These are phyloP conservation scores for Invenusta paracnida DNA, from an alignment of 2,888 invertebrate species.

Conservation along the genomic window DNA sequence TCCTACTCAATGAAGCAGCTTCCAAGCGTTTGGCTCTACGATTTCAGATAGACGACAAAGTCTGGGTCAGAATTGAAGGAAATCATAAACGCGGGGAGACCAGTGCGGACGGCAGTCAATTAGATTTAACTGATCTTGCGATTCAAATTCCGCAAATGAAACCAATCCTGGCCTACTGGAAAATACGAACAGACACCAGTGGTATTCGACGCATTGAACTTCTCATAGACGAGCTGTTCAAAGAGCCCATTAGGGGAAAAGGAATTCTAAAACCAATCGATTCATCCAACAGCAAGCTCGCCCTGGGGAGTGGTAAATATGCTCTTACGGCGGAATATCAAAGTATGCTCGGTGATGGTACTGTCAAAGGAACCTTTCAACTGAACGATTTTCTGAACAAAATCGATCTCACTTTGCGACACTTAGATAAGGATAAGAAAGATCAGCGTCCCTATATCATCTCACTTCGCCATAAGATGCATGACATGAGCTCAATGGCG, in stretches of 20 bases:
- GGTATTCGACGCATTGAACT: not conserved
- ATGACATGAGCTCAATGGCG: conserved; percentile 32
- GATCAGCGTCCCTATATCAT: not conserved
- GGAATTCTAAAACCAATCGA: not conserved
- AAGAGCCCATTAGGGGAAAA: not conserved
- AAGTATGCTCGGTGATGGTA: not conserved
- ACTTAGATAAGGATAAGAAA: conserved; percentile 9
- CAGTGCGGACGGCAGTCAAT: not conserved
- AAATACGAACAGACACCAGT: not conserved
- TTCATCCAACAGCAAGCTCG: not conserved
- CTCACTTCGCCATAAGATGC: conserved; percentile 25
- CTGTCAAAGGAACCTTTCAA: not conserved
- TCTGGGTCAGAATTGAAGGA: not conserved
- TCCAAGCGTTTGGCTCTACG: not conserved
- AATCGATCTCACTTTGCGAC: not conserved
- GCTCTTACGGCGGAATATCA: not conserved
- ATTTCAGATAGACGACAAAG: not conserved
- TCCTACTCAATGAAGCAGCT: not conserved
- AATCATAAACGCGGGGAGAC: not conserved
- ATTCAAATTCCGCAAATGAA: not conserved
- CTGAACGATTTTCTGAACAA: not conserved
- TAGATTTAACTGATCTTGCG: not conserved
- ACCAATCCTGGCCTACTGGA: not conserved
- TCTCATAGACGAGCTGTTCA: not conserved
- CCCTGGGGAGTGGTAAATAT: not conserved